phyloP scores from a whole-genome alignment of 2,888 invertebrate genomes.

The Amblyjoppa proteus region DNA sequence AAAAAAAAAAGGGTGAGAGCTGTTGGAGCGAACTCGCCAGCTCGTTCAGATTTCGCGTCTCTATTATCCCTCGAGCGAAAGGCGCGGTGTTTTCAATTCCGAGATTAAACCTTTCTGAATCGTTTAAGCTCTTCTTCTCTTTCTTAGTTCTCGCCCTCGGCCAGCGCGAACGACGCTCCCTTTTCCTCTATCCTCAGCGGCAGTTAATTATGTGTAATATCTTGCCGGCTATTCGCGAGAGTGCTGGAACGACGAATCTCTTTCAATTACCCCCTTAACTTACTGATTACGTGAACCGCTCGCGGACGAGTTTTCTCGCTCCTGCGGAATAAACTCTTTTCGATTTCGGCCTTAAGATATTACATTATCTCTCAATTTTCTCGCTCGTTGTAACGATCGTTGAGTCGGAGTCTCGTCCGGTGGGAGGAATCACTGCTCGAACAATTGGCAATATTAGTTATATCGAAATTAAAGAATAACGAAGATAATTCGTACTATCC shows the following conservation, averaged over 20 bases:
- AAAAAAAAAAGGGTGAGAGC: slow-evolving; percentile 3
- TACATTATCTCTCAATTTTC: slow-evolving; percentile 45
- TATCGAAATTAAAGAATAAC: neutral
- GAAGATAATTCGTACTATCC: neutral
- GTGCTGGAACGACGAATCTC: slow-evolving; percentile 54
- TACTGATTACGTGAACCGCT: slow-evolving; percentile 63
- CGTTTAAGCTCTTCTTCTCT: slow-evolving; percentile 51
- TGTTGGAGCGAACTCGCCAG: slow-evolving; percentile 30
- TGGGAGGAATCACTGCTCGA: slow-evolving; percentile 29
- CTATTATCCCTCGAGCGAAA: slow-evolving; percentile 61
- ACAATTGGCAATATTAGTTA: slow-evolving; percentile 33
- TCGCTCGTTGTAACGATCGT: slow-evolving; percentile 22
- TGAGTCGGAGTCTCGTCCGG: slow-evolving; percentile 31
- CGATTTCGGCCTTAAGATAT: slow-evolving; percentile 27
- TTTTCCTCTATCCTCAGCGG: slow-evolving; percentile 53
- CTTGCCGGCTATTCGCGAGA: slow-evolving; percentile 62
- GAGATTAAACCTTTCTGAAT: slow-evolving; percentile 67
- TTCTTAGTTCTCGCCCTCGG: slow-evolving; percentile 37
- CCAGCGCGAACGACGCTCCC: slow-evolving; percentile 44
- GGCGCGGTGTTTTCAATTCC: slow-evolving; percentile 64
- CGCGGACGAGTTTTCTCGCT: slow-evolving; percentile 39
- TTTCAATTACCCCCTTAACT: slow-evolving; percentile 65
- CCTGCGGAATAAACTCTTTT: slow-evolving; percentile 48
- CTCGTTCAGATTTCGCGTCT: slow-evolving; percentile 63
- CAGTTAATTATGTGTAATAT: slow-evolving; percentile 68